A percentile compares a stretch with the other conserved stretches of the same genome.
Evolutionary conservation across 2,888 invertebrate genomes (phyloP).

Genomic region (Polydrusus cervinus): DNA sequence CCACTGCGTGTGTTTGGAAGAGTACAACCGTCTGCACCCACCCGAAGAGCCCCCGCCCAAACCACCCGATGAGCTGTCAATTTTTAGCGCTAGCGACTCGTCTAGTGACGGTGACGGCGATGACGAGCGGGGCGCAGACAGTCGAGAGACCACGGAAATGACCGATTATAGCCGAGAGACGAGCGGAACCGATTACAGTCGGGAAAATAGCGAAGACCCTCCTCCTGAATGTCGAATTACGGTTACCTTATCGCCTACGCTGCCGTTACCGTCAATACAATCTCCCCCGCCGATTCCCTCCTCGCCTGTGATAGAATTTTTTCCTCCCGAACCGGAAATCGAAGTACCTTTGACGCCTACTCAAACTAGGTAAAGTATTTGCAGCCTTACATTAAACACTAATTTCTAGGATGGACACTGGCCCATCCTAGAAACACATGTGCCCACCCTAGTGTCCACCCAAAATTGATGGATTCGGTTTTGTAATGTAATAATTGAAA

Average conservation of each 20-base stretch:
- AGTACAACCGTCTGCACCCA: constrained; percentile 77
- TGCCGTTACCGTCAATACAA: constrained; percentile 68
- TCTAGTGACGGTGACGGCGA: constrained; percentile 68
- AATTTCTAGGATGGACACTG: too few species aligned
- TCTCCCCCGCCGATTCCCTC: constrained; percentile 66
- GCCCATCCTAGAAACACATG: too few species aligned
- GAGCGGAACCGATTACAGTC: constrained; percentile 46
- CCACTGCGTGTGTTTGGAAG: constrained; percentile 85
- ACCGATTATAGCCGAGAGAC: constrained; percentile 44
- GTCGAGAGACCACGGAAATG: constrained; percentile 44
- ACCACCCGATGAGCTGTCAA: constrained; percentile 54
- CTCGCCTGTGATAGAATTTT: constrained; percentile 76
- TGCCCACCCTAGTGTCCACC: too few species aligned
- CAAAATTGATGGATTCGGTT: too few species aligned
- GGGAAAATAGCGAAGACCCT: constrained; percentile 57
- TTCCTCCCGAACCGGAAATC: constrained; percentile 71
- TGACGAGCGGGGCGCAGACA: constrained; percentile 39
- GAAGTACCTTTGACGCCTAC: constrained; percentile 64
- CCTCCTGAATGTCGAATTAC: constrained; percentile 76
- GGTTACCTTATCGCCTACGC: constrained; percentile 76
- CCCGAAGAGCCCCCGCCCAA: constrained; percentile 69
- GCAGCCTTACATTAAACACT: too few species aligned
- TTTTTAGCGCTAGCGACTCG: constrained; percentile 72
- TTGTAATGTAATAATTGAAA: too few species aligned
- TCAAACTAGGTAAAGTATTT: constrained; percentile 60